Conservation (phyloP, 2,888 invertebrate genomes). For the Melitaea athalia region DNA sequence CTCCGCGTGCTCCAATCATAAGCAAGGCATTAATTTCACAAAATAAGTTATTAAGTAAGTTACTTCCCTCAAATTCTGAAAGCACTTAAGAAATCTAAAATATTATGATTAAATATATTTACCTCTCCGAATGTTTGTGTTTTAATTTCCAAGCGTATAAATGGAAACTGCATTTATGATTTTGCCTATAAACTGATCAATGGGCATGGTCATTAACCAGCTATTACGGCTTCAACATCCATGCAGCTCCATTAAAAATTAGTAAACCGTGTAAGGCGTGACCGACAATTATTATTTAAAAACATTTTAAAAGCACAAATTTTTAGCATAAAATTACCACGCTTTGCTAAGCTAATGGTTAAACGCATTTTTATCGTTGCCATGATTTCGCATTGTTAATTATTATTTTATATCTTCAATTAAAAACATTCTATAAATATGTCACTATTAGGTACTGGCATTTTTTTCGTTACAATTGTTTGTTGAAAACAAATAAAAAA, state of each 20-base stretch:
- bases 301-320: constrained; percentile 62
- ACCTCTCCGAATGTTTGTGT: constrained; percentile 58
- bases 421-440: constrained; percentile 23
- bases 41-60: constrained; percentile 66
- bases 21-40: constrained; percentile 81
- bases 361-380: constrained; percentile 54
- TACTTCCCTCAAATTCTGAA: constrained; percentile 68
- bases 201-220: constrained; percentile 75
- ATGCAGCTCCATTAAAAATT: constrained; percentile 65
- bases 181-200: constrained; percentile 52
- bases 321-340: constrained; percentile 73
- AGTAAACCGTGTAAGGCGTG: constrained; percentile 77
- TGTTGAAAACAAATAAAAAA: constrained; percentile 17
- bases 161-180: constrained; percentile 57
- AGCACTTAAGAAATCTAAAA: constrained; percentile 65
- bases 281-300: constrained; percentile 47
- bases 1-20: constrained; percentile 80
- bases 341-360: constrained; percentile 78
- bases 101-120: constrained; percentile 57
- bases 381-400: constrained; percentile 33
- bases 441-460: constrained; percentile 12
- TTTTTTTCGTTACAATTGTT: constrained; percentile 15
- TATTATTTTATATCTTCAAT: constrained; percentile 22
- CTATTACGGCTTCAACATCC: constrained; percentile 57
- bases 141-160: constrained; percentile 66